phyloP scores from a whole-genome alignment of 2,888 invertebrate species.

The Drosophila tripunctata region DNA sequence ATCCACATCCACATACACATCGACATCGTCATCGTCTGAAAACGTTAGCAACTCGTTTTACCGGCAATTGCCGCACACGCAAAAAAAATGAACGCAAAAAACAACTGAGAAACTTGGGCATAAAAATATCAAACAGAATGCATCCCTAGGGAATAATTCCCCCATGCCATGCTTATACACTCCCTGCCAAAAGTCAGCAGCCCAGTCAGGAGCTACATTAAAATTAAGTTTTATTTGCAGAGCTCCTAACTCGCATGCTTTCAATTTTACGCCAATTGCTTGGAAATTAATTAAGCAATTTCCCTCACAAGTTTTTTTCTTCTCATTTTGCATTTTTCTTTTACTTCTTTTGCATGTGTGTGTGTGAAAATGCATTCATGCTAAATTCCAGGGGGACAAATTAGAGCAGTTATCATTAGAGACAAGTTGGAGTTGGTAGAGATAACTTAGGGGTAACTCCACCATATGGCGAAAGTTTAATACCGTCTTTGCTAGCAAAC shows the following conservation, averaged over 20 bases:
- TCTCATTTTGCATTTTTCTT: conserved; percentile 1
- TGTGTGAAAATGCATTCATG: conserved; percentile 63
- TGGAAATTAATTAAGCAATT: conserved; percentile 75
- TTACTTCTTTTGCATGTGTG: conserved; percentile 29
- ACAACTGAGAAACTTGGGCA: conserved; percentile 25
- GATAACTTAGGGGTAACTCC: neutral
- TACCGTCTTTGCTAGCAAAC: neutral
- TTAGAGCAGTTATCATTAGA: conserved; percentile 8
- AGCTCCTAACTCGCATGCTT: conserved; percentile 44
- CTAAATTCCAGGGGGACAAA: conserved; percentile 55
- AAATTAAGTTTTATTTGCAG: conserved; percentile 66
- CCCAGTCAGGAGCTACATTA: conserved; percentile 38
- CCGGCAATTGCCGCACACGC: conserved; percentile 48
- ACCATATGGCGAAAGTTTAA: conserved; percentile 22
- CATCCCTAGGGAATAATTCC: conserved; percentile 50
- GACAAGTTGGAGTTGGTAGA: neutral
- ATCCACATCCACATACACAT: conserved; percentile 36
- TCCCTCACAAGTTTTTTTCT: conserved; percentile 42
- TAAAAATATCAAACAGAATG: conserved; percentile 53
- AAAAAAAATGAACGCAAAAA: too few relatives aligned
- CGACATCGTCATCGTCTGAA: conserved; percentile 26
- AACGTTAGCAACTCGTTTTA: conserved; percentile 62
- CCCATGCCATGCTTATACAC: too few relatives aligned
- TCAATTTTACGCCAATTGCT: conserved; percentile 53
- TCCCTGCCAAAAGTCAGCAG: neutral